Evolutionary conservation across 2,888 invertebrate species (phyloP), one percentile per base, ranked within the genome.

Genomic region (Galerucella calmariensis): DNA sequence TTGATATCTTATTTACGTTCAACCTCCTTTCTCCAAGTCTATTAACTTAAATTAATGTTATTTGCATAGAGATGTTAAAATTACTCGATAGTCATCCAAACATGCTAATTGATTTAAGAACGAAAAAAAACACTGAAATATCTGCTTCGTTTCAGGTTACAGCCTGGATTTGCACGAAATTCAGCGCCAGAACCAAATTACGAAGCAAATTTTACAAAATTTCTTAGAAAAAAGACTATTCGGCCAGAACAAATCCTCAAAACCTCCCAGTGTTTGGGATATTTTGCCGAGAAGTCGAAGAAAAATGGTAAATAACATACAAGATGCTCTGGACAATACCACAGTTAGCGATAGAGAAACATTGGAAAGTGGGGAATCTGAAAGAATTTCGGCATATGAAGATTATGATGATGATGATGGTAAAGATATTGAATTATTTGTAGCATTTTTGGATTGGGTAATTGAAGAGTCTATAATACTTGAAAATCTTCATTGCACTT

Each of bases 181-280:
- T 86, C 92, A 92, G 82, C 89, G 93, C 78, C 93, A 94, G 89
- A 94, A 94, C 89, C 90, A 91, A 86, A 94, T 94, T 86, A 94
- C 94, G 48, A 91, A 92, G 87, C 93, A 93, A 89, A 93, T 94
- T 80, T 89, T 94, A 79, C 92, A 93, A 84, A 93, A 92, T 75
- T 94, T 90, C 84, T 88, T 94, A 78, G 93, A 94, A 86, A 91
- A 92, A 84, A 91, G 92, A 61, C 85, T 94, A 62, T 93, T 93
- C 71, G 89, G 93, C 4, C 88, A 89, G 79, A 81, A 83, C 84
- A 85, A 79, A 80, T 83, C 85, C 8, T 86, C 81, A 83, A 87
- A 91, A 61, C 87, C 88, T 61, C 93, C 93, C 2, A 91, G 92
- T 0, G 89, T 93, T 53, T 90, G 90, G 76, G 93, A 93, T 76